A percentile compares a stretch with the other conserved stretches of the same genome.
These are phyloP conservation scores for Gnathonemus echidnorhynchus DNA, from an alignment of 2,113 vertebrate species.

Conservation along the genomic window DNA sequence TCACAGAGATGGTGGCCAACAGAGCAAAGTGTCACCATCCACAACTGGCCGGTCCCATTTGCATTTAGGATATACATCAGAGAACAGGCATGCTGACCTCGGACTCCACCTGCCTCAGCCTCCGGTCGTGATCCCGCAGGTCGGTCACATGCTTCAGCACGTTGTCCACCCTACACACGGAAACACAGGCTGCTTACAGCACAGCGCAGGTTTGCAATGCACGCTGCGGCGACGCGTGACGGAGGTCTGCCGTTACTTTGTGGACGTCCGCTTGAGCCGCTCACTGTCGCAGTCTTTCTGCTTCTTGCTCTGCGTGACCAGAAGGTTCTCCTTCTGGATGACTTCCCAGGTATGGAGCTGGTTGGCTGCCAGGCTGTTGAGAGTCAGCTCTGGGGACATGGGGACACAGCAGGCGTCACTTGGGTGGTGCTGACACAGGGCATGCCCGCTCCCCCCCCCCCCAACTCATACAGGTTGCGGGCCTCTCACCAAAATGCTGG, in stretches of 20 bases:
- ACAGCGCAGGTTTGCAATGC: background rate
- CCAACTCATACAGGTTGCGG: background rate
- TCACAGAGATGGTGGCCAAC: background rate
- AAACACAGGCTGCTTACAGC: background rate
- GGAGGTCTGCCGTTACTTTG: slow-evolving; percentile 62
- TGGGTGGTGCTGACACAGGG: background rate
- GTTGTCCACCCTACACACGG: slow-evolving; percentile 64
- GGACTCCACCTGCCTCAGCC: slow-evolving; percentile 47
- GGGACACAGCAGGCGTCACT: background rate
- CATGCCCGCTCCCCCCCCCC: background rate
- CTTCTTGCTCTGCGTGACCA: slow-evolving; percentile 54
- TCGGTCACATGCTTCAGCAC: slow-evolving; percentile 59
- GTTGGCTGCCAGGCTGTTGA: slow-evolving; percentile 48
- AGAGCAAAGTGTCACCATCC: slow-evolving; percentile 34
- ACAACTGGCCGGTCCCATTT: slow-evolving; percentile 7
- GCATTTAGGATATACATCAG: background rate
- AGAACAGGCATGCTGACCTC: slow-evolving; percentile 48
- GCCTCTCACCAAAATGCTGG: slow-evolving; percentile 52
- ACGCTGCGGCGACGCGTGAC: background rate
- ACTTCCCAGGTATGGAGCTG: slow-evolving; percentile 71
- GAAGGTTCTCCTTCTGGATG: slow-evolving; percentile 71
- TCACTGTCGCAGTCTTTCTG: slow-evolving; percentile 68
- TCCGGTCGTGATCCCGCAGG: slow-evolving; percentile 41
- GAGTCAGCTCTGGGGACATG: slow-evolving; percentile 49
- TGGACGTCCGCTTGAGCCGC: slow-evolving; percentile 64